Percentiles rank a stretch among this genome's conserved stretches.
Evolutionary conservation across 2,113 vertebrate species (phyloP).

Genomic region (western clawed frog (Xenopus tropicalis)): UCB_Xtro_10.0 CM004443.2:101425501-101426000

Average conservation of each 20-base stretch:
- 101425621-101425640: not conserved
- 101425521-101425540: slow-evolving; percentile 97
- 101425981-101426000: too few relatives aligned
- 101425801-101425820: not conserved
- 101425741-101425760: not conserved
- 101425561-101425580: slow-evolving; percentile 82
- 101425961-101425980: too few relatives aligned
- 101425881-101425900: not conserved
- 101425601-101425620: not conserved
- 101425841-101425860: not conserved
- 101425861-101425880: not conserved
- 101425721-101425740: not conserved
- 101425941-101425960: not conserved
- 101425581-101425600: slow-evolving; percentile 65
- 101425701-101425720: not conserved
- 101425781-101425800: not conserved
- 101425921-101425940: not conserved
- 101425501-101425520: slow-evolving; percentile 85
- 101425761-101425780: not conserved
- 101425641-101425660: not conserved
- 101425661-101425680: not conserved
- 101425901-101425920: not conserved
- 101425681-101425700: not conserved
- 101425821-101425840: not conserved
- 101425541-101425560: slow-evolving; percentile 89